Evolutionary conservation across 2,888 invertebrate genomes (phyloP).

Genomic region (Heliothis peltigera): DNA sequence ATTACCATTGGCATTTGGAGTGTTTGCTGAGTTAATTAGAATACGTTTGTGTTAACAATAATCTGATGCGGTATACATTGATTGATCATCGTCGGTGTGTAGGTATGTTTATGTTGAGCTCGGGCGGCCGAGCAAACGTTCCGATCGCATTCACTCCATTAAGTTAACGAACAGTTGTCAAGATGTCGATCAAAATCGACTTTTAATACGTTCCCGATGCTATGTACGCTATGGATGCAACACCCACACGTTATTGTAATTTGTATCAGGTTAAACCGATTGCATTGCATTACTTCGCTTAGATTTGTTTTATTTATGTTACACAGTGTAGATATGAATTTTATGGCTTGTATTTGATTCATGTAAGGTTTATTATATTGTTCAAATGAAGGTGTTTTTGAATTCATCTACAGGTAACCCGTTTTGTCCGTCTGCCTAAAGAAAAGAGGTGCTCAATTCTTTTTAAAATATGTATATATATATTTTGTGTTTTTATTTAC

Average conservation of each 20-base stretch:
- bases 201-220: constrained; percentile 80
- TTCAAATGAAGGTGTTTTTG: not conserved
- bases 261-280: constrained; percentile 74
- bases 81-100: constrained; percentile 65
- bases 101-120: constrained; percentile 64
- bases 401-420: not conserved
- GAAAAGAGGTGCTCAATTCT: no score
- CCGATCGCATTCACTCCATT: constrained; percentile 83
- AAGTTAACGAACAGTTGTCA: constrained; percentile 89
- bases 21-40: constrained; percentile 71
- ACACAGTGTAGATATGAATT: constrained; percentile 1
- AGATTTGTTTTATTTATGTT: constrained; percentile 43
- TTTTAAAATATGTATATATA: no score
- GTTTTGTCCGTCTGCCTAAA: no score
- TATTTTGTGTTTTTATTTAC: no score
- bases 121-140: constrained; percentile 74
- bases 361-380: not conserved
- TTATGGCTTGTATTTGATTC: constrained; percentile 23
- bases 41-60: constrained; percentile 70
- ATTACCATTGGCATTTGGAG: constrained; percentile 47
- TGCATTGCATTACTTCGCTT: constrained; percentile 68
- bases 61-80: constrained; percentile 65
- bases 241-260: constrained; percentile 84
- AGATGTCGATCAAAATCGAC: constrained; percentile 88
- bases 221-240: constrained; percentile 80